A percentile compares a stretch with the other conserved stretches of the same genome.
Conservation (phyloP, 2,888 invertebrate species). For the Hypena proboscidalis region DNA sequence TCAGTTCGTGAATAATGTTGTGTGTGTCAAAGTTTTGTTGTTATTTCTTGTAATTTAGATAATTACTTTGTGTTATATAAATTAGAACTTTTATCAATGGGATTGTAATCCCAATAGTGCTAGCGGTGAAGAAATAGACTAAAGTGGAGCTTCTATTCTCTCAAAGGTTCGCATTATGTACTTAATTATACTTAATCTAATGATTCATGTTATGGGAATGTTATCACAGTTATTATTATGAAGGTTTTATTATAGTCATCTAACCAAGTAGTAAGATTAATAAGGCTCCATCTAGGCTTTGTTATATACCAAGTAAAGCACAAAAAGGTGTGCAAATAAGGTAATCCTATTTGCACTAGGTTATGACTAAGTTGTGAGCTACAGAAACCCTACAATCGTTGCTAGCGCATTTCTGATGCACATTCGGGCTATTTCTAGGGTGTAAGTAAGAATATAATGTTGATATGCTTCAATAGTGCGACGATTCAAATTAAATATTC, state of each 20-base stretch:
- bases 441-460: conserved; percentile 7
- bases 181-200: conserved; percentile 58
- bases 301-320: conserved; percentile 25
- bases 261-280: conserved; percentile 63
- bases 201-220: conserved; percentile 82
- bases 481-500: conserved; percentile 4
- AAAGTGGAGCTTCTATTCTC: conserved; percentile 43
- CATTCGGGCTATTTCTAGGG: background rate
- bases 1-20: conserved; percentile 65
- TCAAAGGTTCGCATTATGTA: conserved; percentile 60
- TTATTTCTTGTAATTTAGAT: conserved; percentile 66
- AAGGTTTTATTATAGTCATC: conserved; percentile 59
- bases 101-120: conserved; percentile 49
- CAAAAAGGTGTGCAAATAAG: conserved; percentile 24
- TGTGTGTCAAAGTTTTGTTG: conserved; percentile 83
- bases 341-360: conserved; percentile 55
- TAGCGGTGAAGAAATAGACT: conserved; percentile 38
- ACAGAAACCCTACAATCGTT: conserved; percentile 55
- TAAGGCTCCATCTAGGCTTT: conserved; percentile 38
- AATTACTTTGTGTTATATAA: conserved; percentile 54
- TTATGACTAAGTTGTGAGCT: conserved; percentile 49
- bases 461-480: conserved; percentile 4
- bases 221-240: conserved; percentile 66
- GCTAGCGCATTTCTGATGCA: conserved; percentile 22
- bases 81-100: conserved; percentile 65